Percentiles rank a stretch among this genome's conserved stretches.
These are phyloP conservation scores for Nycticryphes semicollaris DNA, from an alignment of 2,113 vertebrate genomes.

Conservation along the genomic window DNA sequence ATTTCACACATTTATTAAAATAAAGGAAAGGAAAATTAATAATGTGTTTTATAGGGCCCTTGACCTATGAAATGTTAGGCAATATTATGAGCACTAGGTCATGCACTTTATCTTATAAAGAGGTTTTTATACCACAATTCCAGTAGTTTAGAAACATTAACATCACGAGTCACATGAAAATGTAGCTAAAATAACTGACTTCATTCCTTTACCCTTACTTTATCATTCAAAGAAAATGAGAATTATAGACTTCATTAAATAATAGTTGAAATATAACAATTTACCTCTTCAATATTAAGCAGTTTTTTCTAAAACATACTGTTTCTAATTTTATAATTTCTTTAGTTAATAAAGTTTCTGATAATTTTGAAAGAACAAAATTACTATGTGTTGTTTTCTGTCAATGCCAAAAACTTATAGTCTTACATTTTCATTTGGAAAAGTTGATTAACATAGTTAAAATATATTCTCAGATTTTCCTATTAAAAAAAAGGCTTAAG, in stretches of 20 bases:
- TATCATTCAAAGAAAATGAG: not conserved
- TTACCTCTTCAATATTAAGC: not conserved
- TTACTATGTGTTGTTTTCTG: not conserved
- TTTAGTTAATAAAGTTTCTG: not conserved
- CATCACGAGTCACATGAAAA: not conserved
- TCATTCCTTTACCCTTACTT: not conserved
- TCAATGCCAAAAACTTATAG: not conserved
- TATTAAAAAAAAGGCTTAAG: not conserved
- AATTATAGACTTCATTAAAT: not conserved
- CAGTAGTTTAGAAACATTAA: not conserved
- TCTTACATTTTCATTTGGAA: not conserved
- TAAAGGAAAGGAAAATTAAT: not conserved
- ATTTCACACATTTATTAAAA: not conserved
- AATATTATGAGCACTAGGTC: not conserved
- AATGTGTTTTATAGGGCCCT: not conserved
- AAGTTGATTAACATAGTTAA: not conserved
- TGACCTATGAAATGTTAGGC: not conserved
- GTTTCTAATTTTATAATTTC: not conserved
- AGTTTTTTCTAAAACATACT: not conserved
- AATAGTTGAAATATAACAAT: not conserved
- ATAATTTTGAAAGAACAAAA: not conserved
- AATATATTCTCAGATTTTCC: not conserved
- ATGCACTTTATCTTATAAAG: not conserved
- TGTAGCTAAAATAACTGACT: not conserved
- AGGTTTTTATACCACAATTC: not conserved